Evolutionary conservation across 2,888 invertebrate species (phyloP), one percentile per base, ranked within the genome.

Genomic region (Oligia latruncula): DNA sequence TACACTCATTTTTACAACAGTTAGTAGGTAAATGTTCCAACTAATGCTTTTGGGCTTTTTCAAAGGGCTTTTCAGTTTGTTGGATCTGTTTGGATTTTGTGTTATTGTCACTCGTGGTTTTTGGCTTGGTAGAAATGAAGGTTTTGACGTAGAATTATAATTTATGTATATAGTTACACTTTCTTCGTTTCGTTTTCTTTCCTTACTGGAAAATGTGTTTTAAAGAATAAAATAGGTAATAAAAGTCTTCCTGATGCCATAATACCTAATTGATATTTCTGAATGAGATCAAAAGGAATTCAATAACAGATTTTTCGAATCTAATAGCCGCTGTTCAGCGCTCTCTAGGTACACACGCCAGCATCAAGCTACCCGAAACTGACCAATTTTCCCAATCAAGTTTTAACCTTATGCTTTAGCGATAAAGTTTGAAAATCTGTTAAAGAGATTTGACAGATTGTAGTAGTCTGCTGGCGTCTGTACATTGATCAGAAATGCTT

Each of bases 1-100:
- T 90, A 87, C 86, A 80, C 81, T 87, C 60, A 88, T 91, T 90
- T 88, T 88, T 87, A 87, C 80, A 87, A 82, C 82, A 80, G 79
- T 87, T 85, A 83, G 82, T 29, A 29, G 29, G 29, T 86, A 77
- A 86, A 83, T 72, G 83, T 76, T 76, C 65, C 71, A 74, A 85
- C 81, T 84, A 86, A 90, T 86, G 89, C 84, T 84, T 89, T 77
- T 60, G 60, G 76, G 55, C 55, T 76, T 83, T 86, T 77, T 72
- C 40, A 35, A 73, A 85, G 75, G 71, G 87, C 71, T 76, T 66
- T 62, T n/a, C 29, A 49, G 67, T 75, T 85, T 71, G n/a, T 43
- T 64, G 13, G 20, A 15, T 40, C 15, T 66, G 35, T 66, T 75
- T 60, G 52, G 46, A 58, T 65, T 74, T 58, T 72, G 23, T 20